Base-by-base conservation (phyloP, 2,113 vertebrate genomes). In the Eclectus roratus region DNA sequence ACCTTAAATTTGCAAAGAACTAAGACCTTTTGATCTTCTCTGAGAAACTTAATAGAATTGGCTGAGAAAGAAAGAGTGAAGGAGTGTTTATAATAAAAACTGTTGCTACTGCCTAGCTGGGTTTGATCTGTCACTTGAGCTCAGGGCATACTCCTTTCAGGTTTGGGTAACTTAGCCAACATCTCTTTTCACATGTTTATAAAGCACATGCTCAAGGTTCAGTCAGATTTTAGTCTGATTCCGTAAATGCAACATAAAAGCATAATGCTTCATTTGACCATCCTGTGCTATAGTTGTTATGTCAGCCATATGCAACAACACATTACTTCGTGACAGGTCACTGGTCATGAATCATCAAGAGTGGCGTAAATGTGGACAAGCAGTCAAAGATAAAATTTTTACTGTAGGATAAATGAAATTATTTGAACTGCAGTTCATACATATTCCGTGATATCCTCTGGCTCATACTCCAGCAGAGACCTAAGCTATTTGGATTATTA, bases 121-220 rank as follows among this genome's bases (percentile, higher is more conserved):
- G 72, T 96, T 93, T 96, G 91, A 68, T 93, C 85, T 95, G 82
- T 86, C 77, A 23, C 55, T 29, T 81, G 33, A 84, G 35, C 73
- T 89, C 43, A 68, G 35, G 27, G 61, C 56, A 43, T 74, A n/a
- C 61, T 55, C 60, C 39, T 92, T 79, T 91, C 73, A 87, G 77
- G 31, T 10, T 6, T 74, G 61, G 69, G 33, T 92, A 71, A 33
- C 7, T 20, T 63, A 81, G 91, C 93, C 89, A 94, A 23, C 29
- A 25, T 78, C 33, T 91, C 33, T 91, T 80, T 73, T 91, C 80
- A 79, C 31, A 5, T 70, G 33, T 83, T 92, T 84, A 33, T 68
- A 65, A 81, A 94, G 89, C 83, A 35, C 56, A 18, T 72, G 78
- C 86, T 69, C 47, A 17, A 43, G 35, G 69, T 81, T 91, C 56